Conservation (phyloP, 2,113 vertebrate genomes). For the Nematolebias whitei region DNA sequence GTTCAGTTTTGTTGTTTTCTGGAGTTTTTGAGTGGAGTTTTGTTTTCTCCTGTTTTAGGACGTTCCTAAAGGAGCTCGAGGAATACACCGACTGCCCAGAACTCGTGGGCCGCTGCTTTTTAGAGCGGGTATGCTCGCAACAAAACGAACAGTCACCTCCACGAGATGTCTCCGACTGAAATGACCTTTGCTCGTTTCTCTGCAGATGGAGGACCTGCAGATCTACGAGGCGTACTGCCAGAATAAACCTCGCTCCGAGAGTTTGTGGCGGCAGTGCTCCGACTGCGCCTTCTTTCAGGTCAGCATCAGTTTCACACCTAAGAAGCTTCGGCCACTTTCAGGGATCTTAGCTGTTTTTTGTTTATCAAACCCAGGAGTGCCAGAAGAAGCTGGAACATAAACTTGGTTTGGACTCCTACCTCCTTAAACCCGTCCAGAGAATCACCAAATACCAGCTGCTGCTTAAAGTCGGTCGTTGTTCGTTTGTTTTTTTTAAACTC, state of each 20-base stretch:
- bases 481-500: too few relatives aligned
- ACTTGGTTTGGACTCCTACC: constrained; percentile 96
- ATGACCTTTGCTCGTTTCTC: neutral
- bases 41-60: constrained; percentile 68
- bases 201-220: constrained; percentile 95
- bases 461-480: constrained; percentile 96
- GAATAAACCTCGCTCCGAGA: constrained; percentile 97
- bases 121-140: constrained; percentile 83
- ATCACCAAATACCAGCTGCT: constrained; percentile 98
- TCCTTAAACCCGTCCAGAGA: constrained; percentile 97
- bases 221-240: constrained; percentile 99
- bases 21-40: neutral
- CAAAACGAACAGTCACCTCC: neutral
- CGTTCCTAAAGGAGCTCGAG: constrained; percentile 92
- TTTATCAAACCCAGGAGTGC: constrained; percentile 84
- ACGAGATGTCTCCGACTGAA: neutral
- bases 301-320: neutral
- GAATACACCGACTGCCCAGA: constrained; percentile 90
- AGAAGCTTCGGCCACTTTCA: neutral
- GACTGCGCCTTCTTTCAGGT: constrained; percentile 98
- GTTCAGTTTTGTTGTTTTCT: too few relatives aligned
- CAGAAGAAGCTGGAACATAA: constrained; percentile 97
- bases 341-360: neutral
- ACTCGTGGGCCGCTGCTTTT: constrained; percentile 92
- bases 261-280: constrained; percentile 97